Conservation (phyloP, 2,113 vertebrate genomes). For the Nothocercus julius region DNA sequence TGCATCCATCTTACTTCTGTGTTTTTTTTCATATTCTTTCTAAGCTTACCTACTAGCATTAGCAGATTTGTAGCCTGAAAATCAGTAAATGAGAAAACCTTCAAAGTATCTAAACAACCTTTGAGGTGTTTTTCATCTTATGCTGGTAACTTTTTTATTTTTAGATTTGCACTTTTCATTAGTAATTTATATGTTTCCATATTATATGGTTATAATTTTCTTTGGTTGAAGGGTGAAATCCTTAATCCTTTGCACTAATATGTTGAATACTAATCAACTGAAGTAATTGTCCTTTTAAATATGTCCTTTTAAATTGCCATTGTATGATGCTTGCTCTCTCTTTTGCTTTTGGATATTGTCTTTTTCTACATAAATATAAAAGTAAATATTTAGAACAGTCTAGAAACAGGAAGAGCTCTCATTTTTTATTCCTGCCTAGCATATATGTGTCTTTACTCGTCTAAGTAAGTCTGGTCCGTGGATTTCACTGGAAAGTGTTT, state of each 20-base stretch:
- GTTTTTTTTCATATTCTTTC: neutral
- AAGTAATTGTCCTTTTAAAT: neutral
- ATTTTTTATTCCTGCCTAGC: neutral
- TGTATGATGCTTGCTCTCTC: neutral
- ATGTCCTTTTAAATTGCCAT: neutral
- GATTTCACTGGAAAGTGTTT: neutral
- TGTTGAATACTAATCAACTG: neutral
- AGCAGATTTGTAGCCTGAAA: neutral
- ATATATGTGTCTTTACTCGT: neutral
- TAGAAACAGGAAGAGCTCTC: neutral
- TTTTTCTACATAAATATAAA: neutral
- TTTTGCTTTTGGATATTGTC: neutral
- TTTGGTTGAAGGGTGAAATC: neutral
- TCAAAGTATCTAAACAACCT: neutral
- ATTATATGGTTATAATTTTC: neutral
- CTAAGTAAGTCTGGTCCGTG: neutral
- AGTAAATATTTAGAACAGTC: neutral
- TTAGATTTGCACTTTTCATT: neutral
- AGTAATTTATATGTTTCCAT: neutral
- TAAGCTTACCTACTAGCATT: neutral
- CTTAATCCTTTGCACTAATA: neutral
- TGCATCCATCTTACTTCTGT: neutral
- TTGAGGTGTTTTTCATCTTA: neutral
- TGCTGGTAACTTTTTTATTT: neutral
- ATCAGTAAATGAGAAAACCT: neutral